Percentiles rank a stretch among this genome's conserved stretches.
Conservation (phyloP, 1,140 invertebrate genomes). For the Microplitis demolitor region DNA sequence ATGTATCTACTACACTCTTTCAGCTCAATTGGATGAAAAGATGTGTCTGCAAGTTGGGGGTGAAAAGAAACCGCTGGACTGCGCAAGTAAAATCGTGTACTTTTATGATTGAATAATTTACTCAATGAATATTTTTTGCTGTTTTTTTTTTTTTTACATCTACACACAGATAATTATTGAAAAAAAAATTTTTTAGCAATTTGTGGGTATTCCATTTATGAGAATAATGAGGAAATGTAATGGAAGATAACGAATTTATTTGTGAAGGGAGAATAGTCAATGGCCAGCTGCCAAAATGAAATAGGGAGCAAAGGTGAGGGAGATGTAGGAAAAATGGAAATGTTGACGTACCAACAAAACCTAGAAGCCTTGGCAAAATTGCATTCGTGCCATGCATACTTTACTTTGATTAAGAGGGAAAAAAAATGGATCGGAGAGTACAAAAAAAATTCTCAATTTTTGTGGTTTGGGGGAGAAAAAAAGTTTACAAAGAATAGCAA, state of each 20-base stretch:
- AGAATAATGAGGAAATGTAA: slow-evolving; percentile 2
- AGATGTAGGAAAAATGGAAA: slow-evolving; percentile 13
- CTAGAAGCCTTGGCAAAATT: slow-evolving; percentile 8
- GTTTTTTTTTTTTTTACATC: neutral
- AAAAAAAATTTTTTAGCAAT: too few species aligned
- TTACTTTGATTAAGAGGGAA: neutral
- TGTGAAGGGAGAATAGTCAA: neutral
- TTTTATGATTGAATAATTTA: neutral
- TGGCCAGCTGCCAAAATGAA: neutral
- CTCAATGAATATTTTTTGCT: neutral
- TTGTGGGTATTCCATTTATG: neutral
- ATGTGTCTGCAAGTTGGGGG: neutral
- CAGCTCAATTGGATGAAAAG: slow-evolving; percentile 5
- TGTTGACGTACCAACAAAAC: slow-evolving; percentile 2
- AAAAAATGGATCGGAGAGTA: too few species aligned
- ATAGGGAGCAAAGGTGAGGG: neutral
- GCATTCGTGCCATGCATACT: slow-evolving; percentile 15
- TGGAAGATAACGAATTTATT: slow-evolving; percentile 19
- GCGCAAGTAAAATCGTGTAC: neutral
- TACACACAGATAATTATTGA: neutral
- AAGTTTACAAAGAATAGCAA: neutral
- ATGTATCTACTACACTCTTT: neutral
- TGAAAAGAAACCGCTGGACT: neutral
- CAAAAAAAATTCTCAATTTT: neutral
- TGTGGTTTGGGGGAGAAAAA: neutral